Evolutionary conservation across 92 coral and sea anemone genomes (phyloP).

Genomic region (Epizoanthus scotinus): DNA sequence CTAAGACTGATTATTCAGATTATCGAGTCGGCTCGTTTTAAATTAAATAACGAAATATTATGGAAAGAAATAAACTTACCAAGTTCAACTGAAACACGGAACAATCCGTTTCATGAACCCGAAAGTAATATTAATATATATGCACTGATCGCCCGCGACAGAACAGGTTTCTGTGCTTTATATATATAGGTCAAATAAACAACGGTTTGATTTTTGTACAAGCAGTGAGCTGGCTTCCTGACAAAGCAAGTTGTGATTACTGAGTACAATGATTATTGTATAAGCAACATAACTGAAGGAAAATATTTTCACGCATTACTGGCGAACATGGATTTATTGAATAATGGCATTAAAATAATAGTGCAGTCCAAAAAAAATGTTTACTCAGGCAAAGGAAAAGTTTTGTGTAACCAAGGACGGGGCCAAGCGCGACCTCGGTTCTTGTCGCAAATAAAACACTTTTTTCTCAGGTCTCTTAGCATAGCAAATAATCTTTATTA

Average conservation of each 20-base stretch:
- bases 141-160: background rate
- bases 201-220: slow-evolving; percentile 13
- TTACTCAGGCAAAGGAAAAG: slow-evolving; percentile 31
- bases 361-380: slow-evolving; percentile 26
- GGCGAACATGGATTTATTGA: background rate
- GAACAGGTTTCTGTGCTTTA: background rate
- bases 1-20: too few relatives aligned
- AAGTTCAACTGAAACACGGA: background rate
- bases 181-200: slow-evolving; percentile 22
- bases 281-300: slow-evolving; percentile 11
- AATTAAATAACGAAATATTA: too few relatives aligned
- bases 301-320: slow-evolving; percentile 32
- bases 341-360: slow-evolving; percentile 4
- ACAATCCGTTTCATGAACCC: background rate
- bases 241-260: too few relatives aligned
- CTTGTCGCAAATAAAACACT: background rate
- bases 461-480: background rate
- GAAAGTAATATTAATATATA: slow-evolving; percentile 6
- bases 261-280: background rate
- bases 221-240: background rate
- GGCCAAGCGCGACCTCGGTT: background rate
- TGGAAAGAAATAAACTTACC: background rate
- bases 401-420: slow-evolving; percentile 24
- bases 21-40: too few relatives aligned
- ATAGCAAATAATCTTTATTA: background rate